phyloP scores from a whole-genome alignment of 2,113 vertebrate genomes.

The Hucho hucho region DNA sequence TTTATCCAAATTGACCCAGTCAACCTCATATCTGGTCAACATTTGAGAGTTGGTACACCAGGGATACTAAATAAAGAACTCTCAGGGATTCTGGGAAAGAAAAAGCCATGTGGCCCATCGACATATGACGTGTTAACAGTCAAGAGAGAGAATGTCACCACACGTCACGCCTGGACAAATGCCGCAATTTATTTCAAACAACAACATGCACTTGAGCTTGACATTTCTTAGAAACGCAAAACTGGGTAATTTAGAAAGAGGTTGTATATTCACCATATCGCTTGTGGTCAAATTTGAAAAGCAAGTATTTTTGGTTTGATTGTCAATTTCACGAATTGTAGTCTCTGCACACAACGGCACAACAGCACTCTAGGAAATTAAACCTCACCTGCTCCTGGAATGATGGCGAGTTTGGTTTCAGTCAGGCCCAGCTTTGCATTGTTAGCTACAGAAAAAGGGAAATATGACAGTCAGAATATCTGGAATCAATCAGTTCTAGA shows the following conservation, averaged over 20 bases:
- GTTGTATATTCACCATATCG: not conserved
- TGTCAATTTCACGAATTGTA: not conserved
- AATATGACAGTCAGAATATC: not conserved
- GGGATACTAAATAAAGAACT: not conserved
- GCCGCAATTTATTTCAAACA: not conserved
- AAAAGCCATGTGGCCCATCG: not conserved
- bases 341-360: not conserved
- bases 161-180: not conserved
- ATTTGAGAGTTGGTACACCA: not conserved
- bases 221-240: not conserved
- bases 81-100: not conserved
- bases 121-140: not conserved
- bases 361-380: not conserved
- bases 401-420: slow-evolving; percentile 93
- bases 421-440: slow-evolving; percentile 95
- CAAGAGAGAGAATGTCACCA: not conserved
- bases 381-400: slow-evolving; percentile 90
- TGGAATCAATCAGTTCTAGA: not conserved
- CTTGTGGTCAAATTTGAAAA: not conserved
- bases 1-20: not conserved
- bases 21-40: not conserved
- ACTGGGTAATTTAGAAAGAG: not conserved
- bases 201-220: not conserved
- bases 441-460: slow-evolving; percentile 69
- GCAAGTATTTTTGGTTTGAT: not conserved